A percentile compares a stretch with the other conserved stretches of the same genome.
Evolutionary conservation across 2,888 invertebrate species (phyloP).

Genomic region (Sthenelais limicola): DNA sequence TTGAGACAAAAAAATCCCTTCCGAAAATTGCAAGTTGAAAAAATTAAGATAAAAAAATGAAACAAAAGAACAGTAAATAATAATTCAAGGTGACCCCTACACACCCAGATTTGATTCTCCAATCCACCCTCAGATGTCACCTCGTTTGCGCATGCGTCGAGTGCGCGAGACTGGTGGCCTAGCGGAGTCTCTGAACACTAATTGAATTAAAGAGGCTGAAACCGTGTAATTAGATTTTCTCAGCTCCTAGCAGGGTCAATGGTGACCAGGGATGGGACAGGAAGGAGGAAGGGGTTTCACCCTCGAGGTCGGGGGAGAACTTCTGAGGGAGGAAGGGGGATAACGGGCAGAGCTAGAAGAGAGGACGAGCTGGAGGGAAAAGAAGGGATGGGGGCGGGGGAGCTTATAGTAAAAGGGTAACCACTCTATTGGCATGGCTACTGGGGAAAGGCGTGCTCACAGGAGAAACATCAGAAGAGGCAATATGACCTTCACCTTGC

Average conservation of each 20-base stretch:
- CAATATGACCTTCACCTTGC: no score
- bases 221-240: slow-evolving; percentile 31
- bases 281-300: background rate
- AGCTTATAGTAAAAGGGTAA: no score
- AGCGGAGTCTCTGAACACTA: slow-evolving; percentile 29
- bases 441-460: no score
- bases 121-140: background rate
- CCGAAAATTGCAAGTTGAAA: no score
- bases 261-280: slow-evolving; percentile 31
- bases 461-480: no score
- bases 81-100: background rate
- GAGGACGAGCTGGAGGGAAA: slow-evolving; percentile 8
- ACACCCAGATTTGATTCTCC: slow-evolving; percentile 9
- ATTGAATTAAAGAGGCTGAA: slow-evolving; percentile 26
- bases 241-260: no score
- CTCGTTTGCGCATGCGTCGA: slow-evolving; percentile 32
- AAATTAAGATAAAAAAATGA: no score
- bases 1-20: no score
- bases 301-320: background rate
- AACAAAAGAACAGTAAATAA: no score
- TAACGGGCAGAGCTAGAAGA: background rate
- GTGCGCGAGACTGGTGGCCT: slow-evolving; percentile 23
- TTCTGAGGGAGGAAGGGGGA: background rate
- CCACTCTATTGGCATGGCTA: no score
- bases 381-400: background rate